A percentile compares a stretch with the other conserved stretches of the same genome.
Evolutionary conservation across 1,140 invertebrate genomes (phyloP).

Genomic region (Periplaneta americana): DNA sequence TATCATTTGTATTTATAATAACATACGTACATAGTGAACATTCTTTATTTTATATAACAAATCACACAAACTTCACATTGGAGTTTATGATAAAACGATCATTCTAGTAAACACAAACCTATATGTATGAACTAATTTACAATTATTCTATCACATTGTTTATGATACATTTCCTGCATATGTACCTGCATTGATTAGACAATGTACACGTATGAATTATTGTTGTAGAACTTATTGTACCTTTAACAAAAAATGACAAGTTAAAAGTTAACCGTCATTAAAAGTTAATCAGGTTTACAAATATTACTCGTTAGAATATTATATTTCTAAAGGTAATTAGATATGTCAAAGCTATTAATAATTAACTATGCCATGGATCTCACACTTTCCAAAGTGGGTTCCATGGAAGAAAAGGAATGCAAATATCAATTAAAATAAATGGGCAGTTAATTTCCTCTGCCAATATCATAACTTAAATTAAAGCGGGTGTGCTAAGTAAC

Average conservation of each 20-base stretch:
- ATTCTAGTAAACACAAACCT: neutral
- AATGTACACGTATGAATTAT: neutral
- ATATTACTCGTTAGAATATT: neutral
- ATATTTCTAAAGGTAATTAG: neutral
- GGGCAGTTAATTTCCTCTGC: too few relatives aligned
- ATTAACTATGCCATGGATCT: neutral
- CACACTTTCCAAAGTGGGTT: neutral
- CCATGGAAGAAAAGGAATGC: neutral
- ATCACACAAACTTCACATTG: neutral
- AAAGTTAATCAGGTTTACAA: neutral
- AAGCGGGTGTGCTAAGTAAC: neutral
- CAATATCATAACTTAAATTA: neutral
- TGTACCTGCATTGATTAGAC: neutral
- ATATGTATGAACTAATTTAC: neutral
- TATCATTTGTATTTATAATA: neutral
- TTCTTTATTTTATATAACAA: neutral
- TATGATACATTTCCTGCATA: neutral
- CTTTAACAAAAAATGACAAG: neutral
- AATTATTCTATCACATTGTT: neutral
- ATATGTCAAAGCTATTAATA: neutral
- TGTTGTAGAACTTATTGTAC: neutral
- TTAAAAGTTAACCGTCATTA: neutral
- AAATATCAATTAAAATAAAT: neutral
- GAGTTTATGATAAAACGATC: neutral
- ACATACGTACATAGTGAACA: neutral